Conservation (phyloP, 1,140 invertebrate genomes). For the Gonatopus flavifemur region DNA sequence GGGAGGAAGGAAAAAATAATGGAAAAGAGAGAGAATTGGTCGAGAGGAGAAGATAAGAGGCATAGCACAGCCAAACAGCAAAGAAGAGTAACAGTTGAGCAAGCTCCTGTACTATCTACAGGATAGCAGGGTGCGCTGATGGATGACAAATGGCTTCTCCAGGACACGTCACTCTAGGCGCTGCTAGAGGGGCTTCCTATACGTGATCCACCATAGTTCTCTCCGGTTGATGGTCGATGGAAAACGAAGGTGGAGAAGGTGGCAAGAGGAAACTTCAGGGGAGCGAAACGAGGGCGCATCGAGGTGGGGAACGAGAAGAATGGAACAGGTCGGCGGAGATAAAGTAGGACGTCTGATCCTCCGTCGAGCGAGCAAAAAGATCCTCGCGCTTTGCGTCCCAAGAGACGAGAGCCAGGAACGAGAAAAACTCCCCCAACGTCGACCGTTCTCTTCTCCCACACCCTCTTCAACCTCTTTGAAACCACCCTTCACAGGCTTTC, state of each 20-base stretch:
- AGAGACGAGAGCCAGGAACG: slow-evolving; percentile 54
- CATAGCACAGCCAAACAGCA: slow-evolving; percentile 14
- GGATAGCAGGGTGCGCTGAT: slow-evolving; percentile 44
- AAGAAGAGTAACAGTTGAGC: slow-evolving; percentile 15
- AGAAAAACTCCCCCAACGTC: slow-evolving; percentile 52
- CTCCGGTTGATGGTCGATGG: slow-evolving; percentile 38
- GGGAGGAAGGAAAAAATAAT: slow-evolving; percentile 4
- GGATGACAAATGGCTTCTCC: slow-evolving; percentile 56
- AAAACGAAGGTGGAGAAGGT: slow-evolving; percentile 23
- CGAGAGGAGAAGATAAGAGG: slow-evolving; percentile 19
- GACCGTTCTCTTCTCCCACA: slow-evolving; percentile 18
- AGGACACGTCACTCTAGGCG: slow-evolving; percentile 52
- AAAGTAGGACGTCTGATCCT: slow-evolving; percentile 52
- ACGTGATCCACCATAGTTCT: slow-evolving; percentile 52
- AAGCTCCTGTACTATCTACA: slow-evolving; percentile 28
- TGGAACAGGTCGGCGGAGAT: slow-evolving; percentile 48
- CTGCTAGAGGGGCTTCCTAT: slow-evolving; percentile 49
- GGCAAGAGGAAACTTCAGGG: slow-evolving; percentile 6
- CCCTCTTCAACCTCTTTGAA: slow-evolving; percentile 1
- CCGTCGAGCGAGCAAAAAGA: slow-evolving; percentile 50
- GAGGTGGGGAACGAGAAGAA: slow-evolving; percentile 18
- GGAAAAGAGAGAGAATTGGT: slow-evolving; percentile 15
- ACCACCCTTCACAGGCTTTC: not conserved
- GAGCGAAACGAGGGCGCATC: slow-evolving; percentile 32
- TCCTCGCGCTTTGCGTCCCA: slow-evolving; percentile 51